These are phyloP conservation scores for Himalopsyche kuldschensis DNA, from an alignment of 2,888 invertebrate species.

Conservation along the genomic window DNA sequence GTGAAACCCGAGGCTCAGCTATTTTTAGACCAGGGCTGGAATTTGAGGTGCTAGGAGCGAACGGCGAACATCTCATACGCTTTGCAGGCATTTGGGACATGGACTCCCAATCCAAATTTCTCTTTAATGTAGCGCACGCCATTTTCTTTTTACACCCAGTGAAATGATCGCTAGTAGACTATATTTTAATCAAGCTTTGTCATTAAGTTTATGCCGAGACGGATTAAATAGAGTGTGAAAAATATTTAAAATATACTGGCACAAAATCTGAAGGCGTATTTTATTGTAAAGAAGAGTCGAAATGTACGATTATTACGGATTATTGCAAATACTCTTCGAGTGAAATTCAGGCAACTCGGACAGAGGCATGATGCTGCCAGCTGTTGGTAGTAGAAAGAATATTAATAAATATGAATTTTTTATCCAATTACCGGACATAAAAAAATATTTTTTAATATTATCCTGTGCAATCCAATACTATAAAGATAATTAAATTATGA, in stretches of 20 bases:
- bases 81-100: constrained; percentile 86
- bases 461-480: too few relatives aligned
- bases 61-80: constrained; percentile 87
- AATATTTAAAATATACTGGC: neutral
- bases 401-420: too few relatives aligned
- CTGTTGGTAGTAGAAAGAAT: neutral
- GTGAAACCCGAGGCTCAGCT: constrained; percentile 68
- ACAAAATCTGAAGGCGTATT: neutral
- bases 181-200: neutral
- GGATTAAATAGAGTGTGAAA: neutral
- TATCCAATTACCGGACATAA: too few relatives aligned
- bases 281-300: neutral
- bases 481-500: too few relatives aligned
- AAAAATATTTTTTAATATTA: too few relatives aligned
- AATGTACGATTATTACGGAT: constrained; percentile 14
- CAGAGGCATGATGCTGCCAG: neutral
- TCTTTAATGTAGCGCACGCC: constrained; percentile 98
- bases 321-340: neutral
- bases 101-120: constrained; percentile 94
- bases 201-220: neutral
- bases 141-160: constrained; percentile 73
- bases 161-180: constrained; percentile 44
- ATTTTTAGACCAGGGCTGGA: constrained; percentile 57
- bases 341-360: neutral
- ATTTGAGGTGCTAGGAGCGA: constrained; percentile 63